Conservation (phyloP, 2,113 vertebrate species). For the Petroica traversi region DNA sequence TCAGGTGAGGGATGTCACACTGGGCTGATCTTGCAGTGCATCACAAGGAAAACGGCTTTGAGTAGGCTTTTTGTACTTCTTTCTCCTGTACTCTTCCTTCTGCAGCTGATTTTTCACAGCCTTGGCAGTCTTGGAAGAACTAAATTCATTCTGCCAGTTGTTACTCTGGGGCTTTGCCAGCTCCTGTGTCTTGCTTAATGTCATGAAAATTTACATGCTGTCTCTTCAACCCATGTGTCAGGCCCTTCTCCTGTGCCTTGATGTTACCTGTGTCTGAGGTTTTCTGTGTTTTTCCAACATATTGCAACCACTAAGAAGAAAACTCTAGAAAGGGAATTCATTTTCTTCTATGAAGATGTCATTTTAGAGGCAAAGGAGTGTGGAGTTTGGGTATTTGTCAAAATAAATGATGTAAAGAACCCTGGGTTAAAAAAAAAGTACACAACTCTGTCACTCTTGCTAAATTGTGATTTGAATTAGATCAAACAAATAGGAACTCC, state of each 20-base stretch:
- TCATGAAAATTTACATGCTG: neutral
- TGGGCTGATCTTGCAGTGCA: neutral
- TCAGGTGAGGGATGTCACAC: slow-evolving; percentile 59
- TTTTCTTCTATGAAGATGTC: neutral
- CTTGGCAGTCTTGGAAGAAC: neutral
- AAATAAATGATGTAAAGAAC: neutral
- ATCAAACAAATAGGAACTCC: neutral
- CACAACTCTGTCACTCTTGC: neutral
- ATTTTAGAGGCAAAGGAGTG: neutral
- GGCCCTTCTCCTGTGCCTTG: neutral
- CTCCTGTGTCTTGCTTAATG: neutral
- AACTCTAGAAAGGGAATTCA: neutral
- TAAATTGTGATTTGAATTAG: neutral
- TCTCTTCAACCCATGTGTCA: neutral
- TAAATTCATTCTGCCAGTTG: neutral
- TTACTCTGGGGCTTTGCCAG: neutral
- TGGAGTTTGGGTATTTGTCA: neutral
- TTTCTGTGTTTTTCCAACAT: neutral
- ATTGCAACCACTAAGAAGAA: neutral
- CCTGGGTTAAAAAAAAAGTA: neutral
- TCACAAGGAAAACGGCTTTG: neutral
- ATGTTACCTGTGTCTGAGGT: neutral
- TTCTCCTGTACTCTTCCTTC: neutral
- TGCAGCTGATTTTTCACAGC: neutral
- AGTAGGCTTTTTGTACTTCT: neutral